Evolutionary conservation across 2,113 vertebrate genomes (phyloP).

Genomic region (Garra rufa): DNA sequence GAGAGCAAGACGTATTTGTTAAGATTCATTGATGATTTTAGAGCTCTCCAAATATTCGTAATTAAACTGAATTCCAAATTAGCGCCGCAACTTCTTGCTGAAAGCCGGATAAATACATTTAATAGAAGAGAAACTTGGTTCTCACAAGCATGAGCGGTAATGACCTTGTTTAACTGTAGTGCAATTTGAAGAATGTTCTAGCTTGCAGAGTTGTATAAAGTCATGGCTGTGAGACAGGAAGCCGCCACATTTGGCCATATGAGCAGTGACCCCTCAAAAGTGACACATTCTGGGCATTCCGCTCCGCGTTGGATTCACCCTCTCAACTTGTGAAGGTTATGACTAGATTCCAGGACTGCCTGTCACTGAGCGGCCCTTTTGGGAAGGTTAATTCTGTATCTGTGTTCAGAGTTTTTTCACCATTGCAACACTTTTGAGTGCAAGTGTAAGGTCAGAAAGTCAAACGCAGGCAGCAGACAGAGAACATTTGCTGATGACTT

Average conservation of each 20-base stretch:
- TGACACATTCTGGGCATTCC: constrained; percentile 48
- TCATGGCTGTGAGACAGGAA: constrained; percentile 16
- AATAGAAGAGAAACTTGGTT: not conserved
- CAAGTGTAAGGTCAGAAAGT: constrained; percentile 29
- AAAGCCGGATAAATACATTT: not conserved
- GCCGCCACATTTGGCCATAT: not conserved
- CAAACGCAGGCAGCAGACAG: not conserved
- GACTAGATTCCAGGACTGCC: constrained; percentile 37
- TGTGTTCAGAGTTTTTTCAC: constrained; percentile 36
- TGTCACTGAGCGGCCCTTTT: constrained; percentile 34
- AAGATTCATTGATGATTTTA: constrained; percentile 32
- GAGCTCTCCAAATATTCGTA: not conserved
- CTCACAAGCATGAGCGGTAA: not conserved
- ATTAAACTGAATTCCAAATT: constrained; percentile 19
- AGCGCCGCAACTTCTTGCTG: not conserved
- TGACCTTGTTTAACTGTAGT: constrained; percentile 5
- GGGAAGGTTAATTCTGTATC: constrained; percentile 53
- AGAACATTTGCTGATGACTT: not conserved
- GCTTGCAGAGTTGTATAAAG: constrained; percentile 23
- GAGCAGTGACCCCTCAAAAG: constrained; percentile 45
- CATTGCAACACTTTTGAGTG: not conserved
- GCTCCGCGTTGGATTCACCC: constrained; percentile 8
- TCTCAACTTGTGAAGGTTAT: constrained; percentile 48
- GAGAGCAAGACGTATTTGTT: not conserved
- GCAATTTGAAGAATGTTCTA: constrained; percentile 33